A percentile compares a stretch with the other conserved stretches of the same genome.
Conservation (phyloP, 2,113 vertebrate species). For the Atractosteus spatula region DNA sequence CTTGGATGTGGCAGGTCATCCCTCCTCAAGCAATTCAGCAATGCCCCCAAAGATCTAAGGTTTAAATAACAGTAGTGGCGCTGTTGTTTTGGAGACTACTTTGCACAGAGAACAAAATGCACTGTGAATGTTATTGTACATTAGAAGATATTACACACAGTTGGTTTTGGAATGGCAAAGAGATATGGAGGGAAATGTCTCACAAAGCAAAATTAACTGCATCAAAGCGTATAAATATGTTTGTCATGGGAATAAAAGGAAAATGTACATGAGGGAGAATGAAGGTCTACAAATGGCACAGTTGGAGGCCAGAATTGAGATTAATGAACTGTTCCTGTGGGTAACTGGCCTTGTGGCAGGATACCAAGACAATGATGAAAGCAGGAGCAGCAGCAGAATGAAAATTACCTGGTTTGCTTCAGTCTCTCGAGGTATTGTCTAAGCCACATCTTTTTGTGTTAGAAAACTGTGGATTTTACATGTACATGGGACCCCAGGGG, state of each 20-base stretch:
- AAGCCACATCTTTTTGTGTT: constrained; percentile 7
- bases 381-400: constrained; percentile 37
- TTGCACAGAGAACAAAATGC: constrained; percentile 16
- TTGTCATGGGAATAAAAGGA: constrained; percentile 42
- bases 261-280: constrained; percentile 25
- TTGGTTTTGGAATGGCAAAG: constrained; percentile 21
- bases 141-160: too few relatives aligned
- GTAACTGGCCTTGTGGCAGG: constrained; percentile 36
- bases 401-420: constrained; percentile 32
- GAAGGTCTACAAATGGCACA: constrained; percentile 47
- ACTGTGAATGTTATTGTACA: too few relatives aligned
- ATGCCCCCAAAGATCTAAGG: constrained; percentile 46
- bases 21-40: constrained; percentile 71
- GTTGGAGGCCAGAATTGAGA: constrained; percentile 55
- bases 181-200: constrained; percentile 17
- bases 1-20: constrained; percentile 66
- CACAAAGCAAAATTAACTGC: constrained; percentile 40
- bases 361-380: constrained; percentile 46
- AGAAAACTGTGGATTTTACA: background rate
- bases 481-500: background rate
- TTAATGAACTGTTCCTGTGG: constrained; percentile 41
- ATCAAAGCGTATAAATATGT: constrained; percentile 46
- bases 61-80: constrained; percentile 33
- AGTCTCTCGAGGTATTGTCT: constrained; percentile 23
- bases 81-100: constrained; percentile 61